Base-by-base conservation (phyloP, 2,797 vertebrate genomes). In the Gymnothorax reevesii region DNA sequence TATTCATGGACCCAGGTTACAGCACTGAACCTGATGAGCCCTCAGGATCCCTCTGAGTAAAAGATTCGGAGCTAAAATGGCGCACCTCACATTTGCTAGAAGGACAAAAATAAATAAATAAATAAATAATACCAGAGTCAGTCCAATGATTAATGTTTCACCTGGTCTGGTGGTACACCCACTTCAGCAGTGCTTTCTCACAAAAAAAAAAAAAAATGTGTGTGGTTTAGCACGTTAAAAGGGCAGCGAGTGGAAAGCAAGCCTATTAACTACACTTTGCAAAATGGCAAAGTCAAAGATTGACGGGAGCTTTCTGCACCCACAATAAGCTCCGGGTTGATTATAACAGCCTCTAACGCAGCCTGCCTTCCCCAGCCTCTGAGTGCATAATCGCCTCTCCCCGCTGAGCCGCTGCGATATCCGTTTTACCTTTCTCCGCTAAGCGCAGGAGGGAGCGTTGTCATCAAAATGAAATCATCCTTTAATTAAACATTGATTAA, bases 401-500 rank as follows among this genome's bases (percentile, higher is more conserved):
- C 82, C 33, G n/a, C 77, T 62, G n/a, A 27, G 22, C 57, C 27
- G 15, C 7, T 42, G 73, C 13, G 15, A 77, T 83, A 71, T 83
- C 75, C 42, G 54, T 42, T 85, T 66, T 82, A 82, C 60, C 59
- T 33, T 55, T 73, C 82, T 73, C 25, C 62, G 7, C 25, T 71
- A 77, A 86, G 80, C 82, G 69, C 84, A 20, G 22, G 55, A 15
- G 42, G 80, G 25, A 62, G 82, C 60, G 10, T 7, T 49, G 54
- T 86, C 69, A n/a, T 86, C 75, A 80, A 59, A 86, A 86, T 86
- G 49, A 69, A 85, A 82, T 62, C 57, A 83, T 75, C 84, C 71
- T 59, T 62, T 80, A 86, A 86, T 86, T 79, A 86, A 86, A 80
- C 85, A 86, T 79, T 86, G 75, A 88, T 75, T 86, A 75, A 88